Evolutionary conservation across 2,888 invertebrate genomes (phyloP).

Genomic region (Drosophila nr. perissopoda): DNA sequence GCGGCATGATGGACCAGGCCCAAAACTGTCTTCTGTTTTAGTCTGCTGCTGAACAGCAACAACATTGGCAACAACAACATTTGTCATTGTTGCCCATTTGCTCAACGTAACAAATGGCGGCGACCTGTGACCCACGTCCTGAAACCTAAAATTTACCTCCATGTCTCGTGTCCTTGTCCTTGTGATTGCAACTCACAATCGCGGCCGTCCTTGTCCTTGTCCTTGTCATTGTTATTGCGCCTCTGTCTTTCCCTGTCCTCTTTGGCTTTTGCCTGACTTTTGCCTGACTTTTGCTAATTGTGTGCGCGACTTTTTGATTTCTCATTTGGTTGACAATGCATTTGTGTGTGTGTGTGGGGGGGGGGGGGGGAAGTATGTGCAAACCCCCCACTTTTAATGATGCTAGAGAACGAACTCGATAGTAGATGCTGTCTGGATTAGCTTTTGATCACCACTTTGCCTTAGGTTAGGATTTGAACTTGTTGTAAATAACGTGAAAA

Average conservation of each 20-base stretch:
- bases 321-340: slow-evolving; percentile 7
- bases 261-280: slow-evolving; percentile 16
- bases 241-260: slow-evolving; percentile 2
- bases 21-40: slow-evolving; percentile 45
- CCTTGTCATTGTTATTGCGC: slow-evolving; percentile 7
- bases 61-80: slow-evolving; percentile 17
- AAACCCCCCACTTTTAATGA: not conserved
- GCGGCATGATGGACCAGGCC: slow-evolving; percentile 35
- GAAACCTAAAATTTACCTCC: not conserved
- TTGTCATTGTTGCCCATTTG: slow-evolving; percentile 55
- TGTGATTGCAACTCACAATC: slow-evolving; percentile 1
- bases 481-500: too few relatives aligned
- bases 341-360: not conserved
- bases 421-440: not conserved
- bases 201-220: slow-evolving; percentile 5
- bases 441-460: not conserved
- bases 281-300: slow-evolving; percentile 59
- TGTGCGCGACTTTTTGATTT: slow-evolving; percentile 59
- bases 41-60: slow-evolving; percentile 29
- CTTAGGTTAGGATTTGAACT: too few relatives aligned
- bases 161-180: slow-evolving; percentile 25
- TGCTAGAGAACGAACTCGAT: not conserved
- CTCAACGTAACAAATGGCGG: slow-evolving; percentile 52
- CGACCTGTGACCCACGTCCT: slow-evolving; percentile 20
- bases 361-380: not conserved